These are phyloP conservation scores for Chymomyza fuscimana DNA, from an alignment of 2,888 invertebrate species.

Conservation along the genomic window DNA sequence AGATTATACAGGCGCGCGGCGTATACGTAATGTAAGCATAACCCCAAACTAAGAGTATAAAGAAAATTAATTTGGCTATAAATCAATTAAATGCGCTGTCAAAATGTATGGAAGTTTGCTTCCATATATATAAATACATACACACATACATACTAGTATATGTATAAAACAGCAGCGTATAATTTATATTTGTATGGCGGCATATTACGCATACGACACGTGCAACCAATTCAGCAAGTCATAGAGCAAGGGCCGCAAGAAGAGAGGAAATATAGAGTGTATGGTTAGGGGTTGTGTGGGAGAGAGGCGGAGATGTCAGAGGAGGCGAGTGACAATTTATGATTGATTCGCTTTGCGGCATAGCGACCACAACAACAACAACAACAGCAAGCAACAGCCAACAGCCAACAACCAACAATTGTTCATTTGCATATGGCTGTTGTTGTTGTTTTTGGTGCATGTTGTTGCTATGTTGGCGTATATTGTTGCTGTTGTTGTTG, in stretches of 20 bases:
- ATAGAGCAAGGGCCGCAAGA: not conserved
- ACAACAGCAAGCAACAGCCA: too few relatives aligned
- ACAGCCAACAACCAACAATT: slow-evolving; percentile 16
- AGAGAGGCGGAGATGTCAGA: not conserved
- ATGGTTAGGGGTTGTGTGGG: not conserved
- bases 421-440: slow-evolving; percentile 61
- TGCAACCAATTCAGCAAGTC: not conserved
- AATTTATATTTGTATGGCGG: not conserved
- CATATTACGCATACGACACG: slow-evolving; percentile 45
- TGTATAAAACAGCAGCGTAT: not conserved
- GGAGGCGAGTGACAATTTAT: slow-evolving; percentile 59
- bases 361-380: slow-evolving; percentile 17
- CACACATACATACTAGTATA: not conserved
- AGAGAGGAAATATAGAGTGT: not conserved
- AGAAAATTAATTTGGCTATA: slow-evolving; percentile 57
- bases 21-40: slow-evolving; percentile 15
- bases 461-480: not conserved
- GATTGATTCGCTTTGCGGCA: slow-evolving; percentile 58
- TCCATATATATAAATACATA: slow-evolving; percentile 23
- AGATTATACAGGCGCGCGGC: slow-evolving; percentile 1
- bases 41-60: slow-evolving; percentile 6
- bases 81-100: slow-evolving; percentile 51
- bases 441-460: not conserved
- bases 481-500: not conserved
- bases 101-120: slow-evolving; percentile 24